Base-by-base conservation (phyloP, 2,113 vertebrate species). In the Struthidea cinerea region DNA sequence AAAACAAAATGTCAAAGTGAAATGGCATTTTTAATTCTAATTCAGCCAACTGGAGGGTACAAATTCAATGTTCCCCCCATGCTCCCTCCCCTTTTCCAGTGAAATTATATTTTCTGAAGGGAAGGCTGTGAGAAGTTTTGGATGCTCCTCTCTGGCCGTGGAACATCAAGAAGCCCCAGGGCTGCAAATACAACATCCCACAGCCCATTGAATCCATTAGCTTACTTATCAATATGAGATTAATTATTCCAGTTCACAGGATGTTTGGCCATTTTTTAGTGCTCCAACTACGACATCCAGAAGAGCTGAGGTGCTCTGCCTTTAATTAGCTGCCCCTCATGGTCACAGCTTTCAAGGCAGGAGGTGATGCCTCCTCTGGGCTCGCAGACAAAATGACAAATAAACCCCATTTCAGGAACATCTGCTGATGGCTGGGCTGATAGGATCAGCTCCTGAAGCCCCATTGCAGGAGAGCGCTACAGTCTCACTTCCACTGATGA, bases 151-250 rank as follows among this genome's bases (percentile, higher is more conserved):
- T 89, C 65, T 35, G 20, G 9, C 44, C 89, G 24, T 41, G 37
- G 71, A 79, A 33, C 59, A 89, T 16, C 86, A 86, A 74, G 60
- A 17, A 42, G 24, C 27, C 73, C n/a, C 80, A 89, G 56, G 37
- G 52, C 42, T 92, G 56, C 77, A 94, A 77, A 81, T 46, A 52
- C 39, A 95, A 64, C 86, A 84, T 86, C 88, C 83, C 53, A 88
- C 60, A 96, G 63, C 65, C 83, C 85, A 92, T 30, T 92, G 49
- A 94, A 64, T 49, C 86, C 86, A 89, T 94, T 89, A 94, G 50
- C 52, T 94, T 90, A 67, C 50, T 87, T 95, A 94, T 70, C 91
- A 95, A 93, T 32, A 42, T 26, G 83, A 94, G 76, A 95, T 94
- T 92, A 90, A 87, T 96, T 89, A 92, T 78, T 92, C 56, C 93